Evolutionary conservation across 2,797 vertebrate genomes (phyloP).

Genomic region (Sebastes diploproa): DNA sequence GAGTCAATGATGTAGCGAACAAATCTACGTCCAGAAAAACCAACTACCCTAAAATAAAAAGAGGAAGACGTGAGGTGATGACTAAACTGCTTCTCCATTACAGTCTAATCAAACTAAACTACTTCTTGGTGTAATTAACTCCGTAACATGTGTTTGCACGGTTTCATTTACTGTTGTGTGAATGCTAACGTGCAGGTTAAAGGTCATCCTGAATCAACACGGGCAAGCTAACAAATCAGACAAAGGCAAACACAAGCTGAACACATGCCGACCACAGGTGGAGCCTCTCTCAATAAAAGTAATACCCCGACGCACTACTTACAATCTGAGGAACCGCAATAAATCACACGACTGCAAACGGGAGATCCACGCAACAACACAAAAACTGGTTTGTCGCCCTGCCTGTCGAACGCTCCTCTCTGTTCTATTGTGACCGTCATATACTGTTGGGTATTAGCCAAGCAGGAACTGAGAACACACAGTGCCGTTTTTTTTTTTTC

Average conservation of each 20-base stretch:
- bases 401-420: neutral
- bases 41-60: neutral
- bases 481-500: conserved; percentile 13
- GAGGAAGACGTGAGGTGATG: conserved; percentile 26
- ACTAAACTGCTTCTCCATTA: neutral
- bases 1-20: neutral
- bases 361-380: neutral
- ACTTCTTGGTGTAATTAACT: neutral
- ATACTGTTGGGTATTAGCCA: conserved; percentile 27
- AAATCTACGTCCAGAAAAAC: neutral
- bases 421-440: neutral
- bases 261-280: neutral
- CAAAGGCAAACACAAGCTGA: conserved; percentile 9
- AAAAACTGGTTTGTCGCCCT: conserved; percentile 6
- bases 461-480: conserved; percentile 48
- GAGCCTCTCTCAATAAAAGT: neutral
- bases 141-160: no score
- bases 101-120: neutral
- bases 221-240: neutral
- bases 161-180: neutral
- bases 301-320: neutral
- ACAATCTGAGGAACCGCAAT: neutral
- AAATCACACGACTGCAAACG: conserved; percentile 23
- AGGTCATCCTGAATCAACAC: neutral
- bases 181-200: neutral